Percentiles rank a stretch among this genome's conserved stretches.
Conservation (phyloP, 1,140 invertebrate species). For the Drosophila pseudoananassae region DNA sequence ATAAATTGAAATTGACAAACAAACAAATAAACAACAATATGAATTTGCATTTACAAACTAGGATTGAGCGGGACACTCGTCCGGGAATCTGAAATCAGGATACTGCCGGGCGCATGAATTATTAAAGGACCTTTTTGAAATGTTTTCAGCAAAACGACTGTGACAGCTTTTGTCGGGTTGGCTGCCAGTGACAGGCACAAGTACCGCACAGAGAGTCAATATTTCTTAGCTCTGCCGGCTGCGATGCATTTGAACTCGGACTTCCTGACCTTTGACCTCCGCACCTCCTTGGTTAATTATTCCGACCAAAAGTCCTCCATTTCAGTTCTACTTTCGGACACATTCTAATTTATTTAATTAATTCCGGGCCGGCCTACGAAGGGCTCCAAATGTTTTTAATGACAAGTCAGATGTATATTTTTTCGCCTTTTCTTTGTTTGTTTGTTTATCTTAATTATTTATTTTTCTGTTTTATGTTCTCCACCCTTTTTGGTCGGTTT, state of each 20-base stretch:
- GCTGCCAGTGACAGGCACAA: background rate
- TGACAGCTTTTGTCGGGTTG: constrained; percentile 37
- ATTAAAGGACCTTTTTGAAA: constrained; percentile 19
- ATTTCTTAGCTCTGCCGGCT: constrained; percentile 16
- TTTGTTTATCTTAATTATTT: constrained; percentile 26
- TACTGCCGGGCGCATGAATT: constrained; percentile 13
- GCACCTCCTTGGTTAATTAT: constrained; percentile 52
- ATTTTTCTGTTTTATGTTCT: constrained; percentile 48
- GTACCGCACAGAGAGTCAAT: background rate
- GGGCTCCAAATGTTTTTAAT: constrained; percentile 29
- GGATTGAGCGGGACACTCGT: constrained; percentile 2
- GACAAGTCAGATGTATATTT: constrained; percentile 43
- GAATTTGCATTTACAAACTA: background rate
- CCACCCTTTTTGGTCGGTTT: background rate
- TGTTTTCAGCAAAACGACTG: constrained; percentile 19
- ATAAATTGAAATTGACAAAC: constrained; percentile 2
- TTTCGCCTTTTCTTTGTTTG: constrained; percentile 40
- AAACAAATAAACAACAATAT: background rate
- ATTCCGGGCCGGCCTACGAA: constrained; percentile 24
- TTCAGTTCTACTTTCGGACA: constrained; percentile 56
- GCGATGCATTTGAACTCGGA: constrained; percentile 5
- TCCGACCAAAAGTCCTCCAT: constrained; percentile 54
- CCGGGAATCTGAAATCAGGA: constrained; percentile 13
- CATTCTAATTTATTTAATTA: constrained; percentile 80
- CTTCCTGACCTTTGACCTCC: constrained; percentile 36